Evolutionary conservation across 2,113 vertebrate species (phyloP), one percentile per base, ranked within the genome.

Genomic region (Crocuta crocuta): DNA sequence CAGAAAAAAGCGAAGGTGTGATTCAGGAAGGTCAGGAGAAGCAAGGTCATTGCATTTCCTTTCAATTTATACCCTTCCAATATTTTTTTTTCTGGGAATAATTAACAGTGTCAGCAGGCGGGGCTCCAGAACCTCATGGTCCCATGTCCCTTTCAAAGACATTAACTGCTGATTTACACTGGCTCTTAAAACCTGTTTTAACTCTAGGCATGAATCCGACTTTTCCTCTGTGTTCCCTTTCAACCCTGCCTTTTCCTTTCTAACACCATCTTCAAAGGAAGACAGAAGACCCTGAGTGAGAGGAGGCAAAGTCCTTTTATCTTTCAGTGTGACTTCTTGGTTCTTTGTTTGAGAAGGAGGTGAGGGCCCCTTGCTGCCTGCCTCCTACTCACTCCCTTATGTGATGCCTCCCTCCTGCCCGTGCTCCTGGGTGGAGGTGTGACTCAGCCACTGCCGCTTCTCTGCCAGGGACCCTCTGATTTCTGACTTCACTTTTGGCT

Each of bases 211-310:
- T 35, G 84, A 55, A 39, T 84, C 93, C 50, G 87, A 88, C 53
- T 91, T 94, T 91, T 91, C 95, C 90, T 96, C 79, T 68, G 61
- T 70, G 84, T 93, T 98, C 53, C 89, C 84, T 97, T 97, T 96
- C 98, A 97, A 94, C 79, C 71, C 68, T 84, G 92, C 80, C 89
- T 94, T 96, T 96, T 90, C 96, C 94, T 94, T 93, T 88, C 88
- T 95, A 88, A 96, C 33, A 39, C 81, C 43, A 31, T 93, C 95
- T 97, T 96, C 93, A 96, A 96, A 97, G 83, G 84, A 79, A 96
- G 86, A 65, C 73, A 33, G 89, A 97, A 95, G 74, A 96, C 89
- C 85, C 89, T 58, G 86, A 76, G 58, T 73, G 87, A 97, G 95
- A 83, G 94, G 94, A 97, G 91, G 76, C 45, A 70, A 80, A 88